Conservation (phyloP, 2,888 invertebrate genomes). For the Platycnemis pennipes region DNA sequence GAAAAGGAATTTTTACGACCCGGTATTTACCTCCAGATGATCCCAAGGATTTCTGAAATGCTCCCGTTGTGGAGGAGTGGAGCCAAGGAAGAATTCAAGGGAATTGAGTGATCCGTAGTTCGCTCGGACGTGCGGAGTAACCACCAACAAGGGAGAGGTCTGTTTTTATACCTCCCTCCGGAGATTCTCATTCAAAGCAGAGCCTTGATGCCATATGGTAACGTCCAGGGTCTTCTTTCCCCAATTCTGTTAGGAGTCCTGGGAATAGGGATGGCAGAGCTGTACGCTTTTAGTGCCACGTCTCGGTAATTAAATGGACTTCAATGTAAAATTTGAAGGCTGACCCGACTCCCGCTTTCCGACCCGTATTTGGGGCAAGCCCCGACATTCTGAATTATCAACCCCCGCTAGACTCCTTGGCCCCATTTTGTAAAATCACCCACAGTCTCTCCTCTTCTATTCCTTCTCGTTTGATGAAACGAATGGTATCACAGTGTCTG, state of each 20-base stretch:
- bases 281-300: not conserved
- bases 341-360: not conserved
- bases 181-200: not conserved
- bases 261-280: not conserved
- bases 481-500: no score
- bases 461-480: not conserved
- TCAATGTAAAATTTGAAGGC: not conserved
- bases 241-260: not conserved
- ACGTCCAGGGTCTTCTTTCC: not conserved
- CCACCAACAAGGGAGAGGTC: not conserved
- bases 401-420: not conserved
- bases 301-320: conserved; percentile 17
- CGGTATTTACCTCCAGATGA: not conserved
- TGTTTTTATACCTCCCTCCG: not conserved
- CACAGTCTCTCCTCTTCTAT: not conserved
- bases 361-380: not conserved
- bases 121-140: not conserved
- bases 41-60: not conserved
- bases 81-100: not conserved
- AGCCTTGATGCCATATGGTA: not conserved
- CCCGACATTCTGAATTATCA: not conserved
- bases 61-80: not conserved
- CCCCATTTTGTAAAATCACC: not conserved
- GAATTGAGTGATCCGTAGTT: not conserved
- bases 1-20: not conserved